Evolutionary conservation across 1,140 invertebrate genomes (phyloP).

Genomic region (Galleria mellonella): DNA sequence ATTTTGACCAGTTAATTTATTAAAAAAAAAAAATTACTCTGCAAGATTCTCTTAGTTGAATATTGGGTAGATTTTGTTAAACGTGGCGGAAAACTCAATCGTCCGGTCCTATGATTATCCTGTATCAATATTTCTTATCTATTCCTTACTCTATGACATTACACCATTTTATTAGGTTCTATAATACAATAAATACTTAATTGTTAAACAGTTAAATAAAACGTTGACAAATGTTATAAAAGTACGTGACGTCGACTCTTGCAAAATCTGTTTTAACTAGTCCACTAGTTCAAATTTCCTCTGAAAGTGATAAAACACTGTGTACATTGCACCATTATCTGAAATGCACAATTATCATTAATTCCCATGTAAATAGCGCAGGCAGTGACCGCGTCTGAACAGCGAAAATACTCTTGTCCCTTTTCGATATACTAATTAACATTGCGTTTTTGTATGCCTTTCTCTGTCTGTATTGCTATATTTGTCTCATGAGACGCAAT

Average conservation of each 20-base stretch:
- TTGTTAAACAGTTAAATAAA: too few relatives aligned
- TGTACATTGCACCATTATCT: constrained; percentile 8
- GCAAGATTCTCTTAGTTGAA: too few relatives aligned
- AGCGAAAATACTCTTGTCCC: constrained; percentile 13
- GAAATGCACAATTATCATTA: constrained; percentile 14
- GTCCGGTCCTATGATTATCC: too few relatives aligned
- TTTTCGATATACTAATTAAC: constrained; percentile 10
- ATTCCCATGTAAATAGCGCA: constrained; percentile 21
- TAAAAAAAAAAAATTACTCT: too few relatives aligned
- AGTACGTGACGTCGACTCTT: not conserved
- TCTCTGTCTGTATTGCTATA: constrained; percentile 34
- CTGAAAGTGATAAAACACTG: not conserved
- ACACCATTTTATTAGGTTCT: too few relatives aligned
- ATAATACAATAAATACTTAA: too few relatives aligned
- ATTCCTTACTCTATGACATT: too few relatives aligned
- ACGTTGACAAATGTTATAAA: too few relatives aligned
- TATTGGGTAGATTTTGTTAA: too few relatives aligned
- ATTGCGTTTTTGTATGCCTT: constrained; percentile 21
- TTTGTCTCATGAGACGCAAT: constrained; percentile 32
- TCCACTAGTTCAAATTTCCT: constrained; percentile 2
- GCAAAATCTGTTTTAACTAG: constrained; percentile 4
- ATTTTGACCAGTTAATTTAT: too few relatives aligned
- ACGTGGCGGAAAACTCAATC: too few relatives aligned
- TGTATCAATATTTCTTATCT: too few relatives aligned
- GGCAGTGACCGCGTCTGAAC: constrained; percentile 12